Percentiles rank a stretch among this genome's conserved stretches.
phyloP scores from a whole-genome alignment of 2,888 invertebrate species.

The Exocentrus adspersus region DNA sequence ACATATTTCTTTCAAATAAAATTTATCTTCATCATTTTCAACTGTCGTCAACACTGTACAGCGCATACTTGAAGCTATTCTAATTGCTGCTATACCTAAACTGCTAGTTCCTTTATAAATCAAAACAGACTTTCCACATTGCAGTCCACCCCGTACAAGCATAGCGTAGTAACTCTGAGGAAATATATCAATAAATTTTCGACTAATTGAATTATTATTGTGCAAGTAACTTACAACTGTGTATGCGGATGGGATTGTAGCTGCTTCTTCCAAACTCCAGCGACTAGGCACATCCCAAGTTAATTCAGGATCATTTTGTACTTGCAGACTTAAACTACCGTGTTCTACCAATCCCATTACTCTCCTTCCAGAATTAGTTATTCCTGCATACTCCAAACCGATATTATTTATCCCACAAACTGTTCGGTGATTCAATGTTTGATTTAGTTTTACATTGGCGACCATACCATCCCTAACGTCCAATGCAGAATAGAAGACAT shows the following conservation, averaged over 20 bases:
- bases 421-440: constrained; percentile 88
- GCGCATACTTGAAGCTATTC: constrained; percentile 85
- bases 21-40: constrained; percentile 83
- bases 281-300: constrained; percentile 65
- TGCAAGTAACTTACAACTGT: constrained; percentile 61
- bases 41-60: constrained; percentile 90
- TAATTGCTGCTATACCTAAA: constrained; percentile 93
- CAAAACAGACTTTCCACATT: constrained; percentile 44
- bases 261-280: constrained; percentile 74
- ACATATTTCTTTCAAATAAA: constrained; percentile 84
- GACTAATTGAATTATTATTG: too few relatives aligned
- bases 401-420: constrained; percentile 86
- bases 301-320: constrained; percentile 64
- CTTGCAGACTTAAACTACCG: constrained; percentile 60
- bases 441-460: constrained; percentile 91
- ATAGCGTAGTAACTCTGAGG: constrained; percentile 48
- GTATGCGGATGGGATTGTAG: constrained; percentile 74
- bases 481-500: constrained; percentile 84
- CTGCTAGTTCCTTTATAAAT: constrained; percentile 72
- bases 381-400: constrained; percentile 84
- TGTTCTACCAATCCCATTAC: constrained; percentile 63
- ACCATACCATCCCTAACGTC: constrained; percentile 98
- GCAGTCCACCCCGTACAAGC: constrained; percentile 40
- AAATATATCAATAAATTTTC: constrained; percentile 5
- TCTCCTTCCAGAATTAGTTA: constrained; percentile 54